phyloP scores from a whole-genome alignment of 1,140 invertebrate genomes.

The Ips nitidus region DNA sequence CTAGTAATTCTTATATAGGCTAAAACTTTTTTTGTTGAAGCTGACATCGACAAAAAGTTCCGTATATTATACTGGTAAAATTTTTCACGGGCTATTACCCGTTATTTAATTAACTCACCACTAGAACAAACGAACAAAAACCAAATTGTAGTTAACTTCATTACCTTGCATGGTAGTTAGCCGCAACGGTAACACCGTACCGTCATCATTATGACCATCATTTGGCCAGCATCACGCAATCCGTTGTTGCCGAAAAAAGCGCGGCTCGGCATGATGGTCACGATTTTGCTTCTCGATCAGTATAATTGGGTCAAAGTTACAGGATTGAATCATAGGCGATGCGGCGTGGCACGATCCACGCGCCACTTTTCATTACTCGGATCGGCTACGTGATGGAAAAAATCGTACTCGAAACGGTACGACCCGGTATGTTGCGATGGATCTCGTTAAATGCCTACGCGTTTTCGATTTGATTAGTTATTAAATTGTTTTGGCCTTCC shows the following conservation, averaged over 20 bases:
- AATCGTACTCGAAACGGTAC: slow-evolving; percentile 21
- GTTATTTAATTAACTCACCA: slow-evolving; percentile 27
- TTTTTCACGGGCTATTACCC: background rate
- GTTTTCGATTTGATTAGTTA: slow-evolving; percentile 6
- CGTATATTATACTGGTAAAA: too few species aligned
- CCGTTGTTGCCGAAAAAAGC: slow-evolving; percentile 31
- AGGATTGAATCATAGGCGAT: slow-evolving; percentile 38
- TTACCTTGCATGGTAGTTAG: slow-evolving; percentile 28
- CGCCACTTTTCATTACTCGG: slow-evolving; percentile 31
- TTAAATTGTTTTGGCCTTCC: background rate
- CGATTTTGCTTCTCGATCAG: slow-evolving; percentile 26
- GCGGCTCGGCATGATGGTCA: slow-evolving; percentile 27
- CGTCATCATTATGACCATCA: slow-evolving; percentile 29
- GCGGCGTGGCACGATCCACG: slow-evolving; percentile 33
- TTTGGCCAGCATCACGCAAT: slow-evolving; percentile 33
- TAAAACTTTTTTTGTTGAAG: too few species aligned
- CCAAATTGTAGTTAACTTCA: slow-evolving; percentile 17
- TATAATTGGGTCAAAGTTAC: slow-evolving; percentile 38
- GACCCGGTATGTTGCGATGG: background rate
- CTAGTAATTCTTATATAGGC: too few species aligned
- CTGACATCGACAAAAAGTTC: too few species aligned
- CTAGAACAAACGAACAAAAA: slow-evolving; percentile 10
- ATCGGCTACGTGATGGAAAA: slow-evolving; percentile 31
- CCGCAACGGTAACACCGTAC: slow-evolving; percentile 22
- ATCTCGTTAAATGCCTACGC: slow-evolving; percentile 22